Conservation (phyloP, 2,888 invertebrate species). For the Hedychridium roseum region DNA sequence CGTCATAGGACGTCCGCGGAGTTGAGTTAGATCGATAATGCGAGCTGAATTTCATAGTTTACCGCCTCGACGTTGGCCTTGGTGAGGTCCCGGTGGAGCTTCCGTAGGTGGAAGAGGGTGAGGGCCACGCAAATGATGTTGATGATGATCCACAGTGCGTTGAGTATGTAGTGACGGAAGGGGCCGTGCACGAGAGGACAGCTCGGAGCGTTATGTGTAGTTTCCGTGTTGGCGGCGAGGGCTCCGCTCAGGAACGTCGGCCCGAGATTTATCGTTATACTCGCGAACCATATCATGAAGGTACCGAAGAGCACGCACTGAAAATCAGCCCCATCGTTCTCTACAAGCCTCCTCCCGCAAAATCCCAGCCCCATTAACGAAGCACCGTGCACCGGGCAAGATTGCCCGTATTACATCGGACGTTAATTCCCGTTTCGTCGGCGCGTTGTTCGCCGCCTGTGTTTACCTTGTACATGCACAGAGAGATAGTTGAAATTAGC, state of each 20-base stretch:
- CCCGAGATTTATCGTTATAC: conserved; percentile 88
- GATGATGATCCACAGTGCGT: conserved; percentile 89
- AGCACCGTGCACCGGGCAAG: too few relatives aligned
- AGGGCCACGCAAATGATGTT: conserved; percentile 84
- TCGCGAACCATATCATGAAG: conserved; percentile 94
- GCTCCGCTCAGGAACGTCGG: conserved; percentile 87
- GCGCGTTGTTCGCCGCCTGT: too few relatives aligned
- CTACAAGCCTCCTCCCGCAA: too few relatives aligned
- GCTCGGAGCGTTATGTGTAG: conserved; percentile 79
- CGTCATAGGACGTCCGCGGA: conserved; percentile 4
- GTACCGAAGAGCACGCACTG: conserved; percentile 91
- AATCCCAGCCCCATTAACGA: too few relatives aligned
- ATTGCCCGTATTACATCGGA: too few relatives aligned
- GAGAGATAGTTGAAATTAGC: too few relatives aligned
- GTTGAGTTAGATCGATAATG: background rate
- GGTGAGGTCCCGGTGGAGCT: conserved; percentile 82
- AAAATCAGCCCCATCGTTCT: conserved; percentile 18
- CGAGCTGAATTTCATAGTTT: conserved; percentile 1
- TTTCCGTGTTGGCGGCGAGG: conserved; percentile 81
- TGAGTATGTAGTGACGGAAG: conserved; percentile 88
- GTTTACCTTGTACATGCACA: too few relatives aligned
- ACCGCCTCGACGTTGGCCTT: conserved; percentile 85
- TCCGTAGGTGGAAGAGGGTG: conserved; percentile 83
- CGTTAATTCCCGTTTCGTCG: too few relatives aligned
- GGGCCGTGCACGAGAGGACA: conserved; percentile 89